Evolutionary conservation across 2,113 vertebrate species (phyloP).

Genomic region (Podiceps cristatus): DNA sequence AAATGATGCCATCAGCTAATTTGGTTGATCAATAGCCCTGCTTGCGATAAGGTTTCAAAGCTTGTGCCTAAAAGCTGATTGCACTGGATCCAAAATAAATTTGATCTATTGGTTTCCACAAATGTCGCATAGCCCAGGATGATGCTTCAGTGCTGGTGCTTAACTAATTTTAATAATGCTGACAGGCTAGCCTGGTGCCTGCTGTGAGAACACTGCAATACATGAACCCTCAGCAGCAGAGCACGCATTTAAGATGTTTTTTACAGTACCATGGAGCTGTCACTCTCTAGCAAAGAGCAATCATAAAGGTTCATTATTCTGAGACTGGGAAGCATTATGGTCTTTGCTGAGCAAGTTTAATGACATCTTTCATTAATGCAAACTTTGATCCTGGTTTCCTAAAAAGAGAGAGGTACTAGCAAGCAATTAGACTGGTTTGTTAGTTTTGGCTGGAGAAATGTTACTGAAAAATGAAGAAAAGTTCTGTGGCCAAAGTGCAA

Average conservation of each 20-base stretch:
- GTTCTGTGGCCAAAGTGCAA: background rate
- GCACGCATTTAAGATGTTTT: background rate
- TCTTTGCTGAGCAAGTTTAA: background rate
- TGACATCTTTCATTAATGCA: background rate
- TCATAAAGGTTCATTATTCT: background rate
- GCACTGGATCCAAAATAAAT: constrained; percentile 58
- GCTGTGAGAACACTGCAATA: constrained; percentile 14
- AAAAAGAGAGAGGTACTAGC: background rate
- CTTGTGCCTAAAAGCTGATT: constrained; percentile 64
- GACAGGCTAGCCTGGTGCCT: constrained; percentile 43
- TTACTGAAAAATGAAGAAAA: background rate
- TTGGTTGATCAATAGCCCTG: constrained; percentile 62
- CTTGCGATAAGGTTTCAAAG: constrained; percentile 60
- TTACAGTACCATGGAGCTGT: background rate
- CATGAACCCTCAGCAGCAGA: background rate
- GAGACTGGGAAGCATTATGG: background rate
- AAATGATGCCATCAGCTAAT: constrained; percentile 60
- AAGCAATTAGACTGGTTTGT: background rate
- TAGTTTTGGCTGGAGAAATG: background rate
- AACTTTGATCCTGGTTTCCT: background rate
- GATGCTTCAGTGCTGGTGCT: constrained; percentile 54
- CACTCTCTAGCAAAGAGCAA: background rate
- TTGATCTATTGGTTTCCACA: constrained; percentile 67
- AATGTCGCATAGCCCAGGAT: constrained; percentile 15
- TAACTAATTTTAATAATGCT: constrained; percentile 51